Evolutionary conservation across 2,113 vertebrate genomes (phyloP).

Genomic region (Micromys minutus): DNA sequence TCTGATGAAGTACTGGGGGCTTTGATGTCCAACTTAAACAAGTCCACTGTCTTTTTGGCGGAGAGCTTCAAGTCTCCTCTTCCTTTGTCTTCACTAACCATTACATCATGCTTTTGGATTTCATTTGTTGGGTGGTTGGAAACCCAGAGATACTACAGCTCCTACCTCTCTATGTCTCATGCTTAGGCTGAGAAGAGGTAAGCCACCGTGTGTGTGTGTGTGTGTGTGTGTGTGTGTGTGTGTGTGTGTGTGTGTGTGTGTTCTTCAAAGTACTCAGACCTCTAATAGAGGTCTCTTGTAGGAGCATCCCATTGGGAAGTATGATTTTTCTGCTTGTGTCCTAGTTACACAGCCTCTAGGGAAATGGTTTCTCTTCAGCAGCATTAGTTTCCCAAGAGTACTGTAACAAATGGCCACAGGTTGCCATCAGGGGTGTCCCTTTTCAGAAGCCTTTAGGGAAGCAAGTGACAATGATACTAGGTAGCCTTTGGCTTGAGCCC

Average conservation of each 20-base stretch:
- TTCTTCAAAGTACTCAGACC: neutral
- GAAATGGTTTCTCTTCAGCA: neutral
- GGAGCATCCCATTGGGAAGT: neutral
- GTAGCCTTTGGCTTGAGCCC: neutral
- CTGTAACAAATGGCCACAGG: neutral
- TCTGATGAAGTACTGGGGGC: neutral
- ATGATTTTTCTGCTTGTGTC: neutral
- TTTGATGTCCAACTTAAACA: neutral
- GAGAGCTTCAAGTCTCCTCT: neutral
- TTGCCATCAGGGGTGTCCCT: neutral
- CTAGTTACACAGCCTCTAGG: neutral
- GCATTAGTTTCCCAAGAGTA: neutral
- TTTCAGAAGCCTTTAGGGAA: neutral
- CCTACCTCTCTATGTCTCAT: neutral
- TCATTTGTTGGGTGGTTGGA: neutral
- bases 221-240: too few species aligned
- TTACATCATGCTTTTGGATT: neutral
- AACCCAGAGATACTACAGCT: neutral
- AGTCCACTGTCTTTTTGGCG: neutral
- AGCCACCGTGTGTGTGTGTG: neutral
- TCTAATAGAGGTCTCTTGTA: neutral
- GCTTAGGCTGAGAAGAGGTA: neutral
- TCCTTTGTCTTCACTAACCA: neutral
- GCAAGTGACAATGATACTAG: neutral
- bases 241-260: too few species aligned